These are phyloP conservation scores for Leucoma salicis DNA, from an alignment of 2,888 invertebrate species.

Conservation along the genomic window DNA sequence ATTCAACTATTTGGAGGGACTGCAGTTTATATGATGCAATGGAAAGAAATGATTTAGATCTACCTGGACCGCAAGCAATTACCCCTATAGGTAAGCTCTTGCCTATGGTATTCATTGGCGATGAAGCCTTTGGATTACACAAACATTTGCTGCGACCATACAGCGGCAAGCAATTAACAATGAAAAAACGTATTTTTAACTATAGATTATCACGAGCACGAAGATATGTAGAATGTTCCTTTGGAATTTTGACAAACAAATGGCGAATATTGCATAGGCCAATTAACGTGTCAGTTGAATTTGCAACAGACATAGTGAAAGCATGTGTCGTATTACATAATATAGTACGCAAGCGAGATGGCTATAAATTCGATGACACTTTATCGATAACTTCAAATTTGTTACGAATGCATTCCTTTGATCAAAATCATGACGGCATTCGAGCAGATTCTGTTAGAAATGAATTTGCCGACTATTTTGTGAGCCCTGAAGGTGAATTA, in stretches of 20 bases:
- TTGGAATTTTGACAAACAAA: constrained; percentile 13
- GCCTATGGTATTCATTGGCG: background rate
- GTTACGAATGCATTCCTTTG: constrained; percentile 21
- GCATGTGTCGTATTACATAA: background rate
- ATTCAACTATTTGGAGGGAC: background rate
- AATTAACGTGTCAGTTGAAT: background rate
- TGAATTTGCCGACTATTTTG: constrained; percentile 20
- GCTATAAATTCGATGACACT: constrained; percentile 11
- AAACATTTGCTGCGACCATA: background rate
- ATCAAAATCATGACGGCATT: constrained; percentile 20
- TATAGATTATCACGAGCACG: constrained; percentile 9
- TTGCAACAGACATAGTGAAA: background rate
- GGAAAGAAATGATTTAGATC: background rate
- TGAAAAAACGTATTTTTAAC: constrained; percentile 9
- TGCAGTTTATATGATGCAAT: background rate
- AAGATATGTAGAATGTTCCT: constrained; percentile 11
- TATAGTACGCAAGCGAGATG: constrained; percentile 10
- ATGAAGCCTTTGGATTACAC: background rate
- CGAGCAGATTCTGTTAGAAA: constrained; percentile 21
- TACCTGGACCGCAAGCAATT: background rate
- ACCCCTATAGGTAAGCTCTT: background rate
- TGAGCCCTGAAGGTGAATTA: no score
- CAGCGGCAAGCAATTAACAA: background rate
- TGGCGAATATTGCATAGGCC: constrained; percentile 5
- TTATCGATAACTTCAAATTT: constrained; percentile 11